Percentiles rank a stretch among this genome's conserved stretches.
These are phyloP conservation scores for Sebastes hopkinsi DNA, from an alignment of 2,797 vertebrate species.

Conservation along the genomic window DNA sequence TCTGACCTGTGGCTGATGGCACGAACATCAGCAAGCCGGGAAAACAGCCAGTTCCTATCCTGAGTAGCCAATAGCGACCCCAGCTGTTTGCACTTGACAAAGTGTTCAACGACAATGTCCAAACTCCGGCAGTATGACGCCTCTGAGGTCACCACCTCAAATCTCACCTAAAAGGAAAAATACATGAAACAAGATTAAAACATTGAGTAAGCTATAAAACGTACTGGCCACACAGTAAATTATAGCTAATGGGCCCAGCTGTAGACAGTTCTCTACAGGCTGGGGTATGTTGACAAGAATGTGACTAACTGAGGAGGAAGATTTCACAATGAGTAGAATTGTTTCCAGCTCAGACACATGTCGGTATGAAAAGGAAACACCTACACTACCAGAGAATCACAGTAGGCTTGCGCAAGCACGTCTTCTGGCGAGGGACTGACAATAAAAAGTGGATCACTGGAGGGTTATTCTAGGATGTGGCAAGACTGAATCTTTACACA, in stretches of 20 bases:
- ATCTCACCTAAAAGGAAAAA: conserved; percentile 86
- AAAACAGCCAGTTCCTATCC: conserved; percentile 97
- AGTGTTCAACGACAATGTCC: conserved; percentile 94
- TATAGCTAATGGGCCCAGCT: background rate
- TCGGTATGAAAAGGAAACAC: background rate
- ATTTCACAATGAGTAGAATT: conserved; percentile 43
- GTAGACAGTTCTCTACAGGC: background rate
- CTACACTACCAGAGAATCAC: background rate
- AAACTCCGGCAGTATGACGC: conserved; percentile 94
- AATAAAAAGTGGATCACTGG: background rate
- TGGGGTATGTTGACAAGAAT: background rate
- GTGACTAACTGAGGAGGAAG: conserved; percentile 5
- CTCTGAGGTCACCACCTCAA: conserved; percentile 95
- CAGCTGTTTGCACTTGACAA: conserved; percentile 88
- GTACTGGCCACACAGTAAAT: background rate
- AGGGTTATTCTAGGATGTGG: conserved; percentile 30
- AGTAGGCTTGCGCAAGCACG: background rate
- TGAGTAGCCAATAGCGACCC: conserved; percentile 86
- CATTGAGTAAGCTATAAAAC: background rate
- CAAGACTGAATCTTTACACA: background rate
- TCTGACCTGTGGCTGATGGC: conserved; percentile 91
- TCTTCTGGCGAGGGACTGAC: background rate
- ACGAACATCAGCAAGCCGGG: conserved; percentile 90
- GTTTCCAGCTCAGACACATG: background rate
- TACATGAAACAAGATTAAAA: background rate